These are phyloP conservation scores for Oegoconia quadripuncta DNA, from an alignment of 2,888 invertebrate genomes.

Conservation along the genomic window DNA sequence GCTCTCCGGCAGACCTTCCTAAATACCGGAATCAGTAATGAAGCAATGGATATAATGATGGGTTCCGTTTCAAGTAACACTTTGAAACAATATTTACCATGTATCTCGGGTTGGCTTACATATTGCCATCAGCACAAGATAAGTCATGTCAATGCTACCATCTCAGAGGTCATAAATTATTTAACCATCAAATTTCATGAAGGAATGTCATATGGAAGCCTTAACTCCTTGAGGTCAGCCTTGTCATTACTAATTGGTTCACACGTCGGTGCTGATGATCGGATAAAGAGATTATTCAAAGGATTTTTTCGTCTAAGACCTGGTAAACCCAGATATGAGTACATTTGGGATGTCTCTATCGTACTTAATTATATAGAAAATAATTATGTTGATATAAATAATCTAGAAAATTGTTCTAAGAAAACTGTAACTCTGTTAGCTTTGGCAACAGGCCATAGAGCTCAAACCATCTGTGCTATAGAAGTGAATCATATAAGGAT, in stretches of 20 bases:
- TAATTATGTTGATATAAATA: neutral
- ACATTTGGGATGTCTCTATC: slow-evolving; percentile 4
- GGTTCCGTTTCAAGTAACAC: slow-evolving; percentile 10
- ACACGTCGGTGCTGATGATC: neutral
- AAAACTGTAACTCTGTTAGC: slow-evolving; percentile 9
- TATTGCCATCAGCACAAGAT: neutral
- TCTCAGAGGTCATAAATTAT: neutral
- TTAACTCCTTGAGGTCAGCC: slow-evolving; percentile 4
- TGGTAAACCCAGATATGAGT: slow-evolving; percentile 3
- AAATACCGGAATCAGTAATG: neutral
- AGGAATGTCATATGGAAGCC: neutral
- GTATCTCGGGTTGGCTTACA: neutral
- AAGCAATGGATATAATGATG: slow-evolving; percentile 5
- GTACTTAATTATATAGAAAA: slow-evolving; percentile 1
- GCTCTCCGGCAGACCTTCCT: slow-evolving; percentile 8
- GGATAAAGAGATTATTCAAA: slow-evolving; percentile 5
- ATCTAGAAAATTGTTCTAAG: slow-evolving; percentile 2
- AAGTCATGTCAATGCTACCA: neutral
- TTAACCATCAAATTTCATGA: neutral
- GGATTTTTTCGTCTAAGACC: slow-evolving; percentile 6
- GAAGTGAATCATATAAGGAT: neutral
- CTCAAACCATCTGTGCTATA: slow-evolving; percentile 4
- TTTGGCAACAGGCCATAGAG: slow-evolving; percentile 7
- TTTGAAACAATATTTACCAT: slow-evolving; percentile 11
- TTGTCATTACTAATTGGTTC: slow-evolving; percentile 2